These are phyloP conservation scores for Narcine bancroftii DNA, from an alignment of 2,113 vertebrate genomes.

Conservation along the genomic window DNA sequence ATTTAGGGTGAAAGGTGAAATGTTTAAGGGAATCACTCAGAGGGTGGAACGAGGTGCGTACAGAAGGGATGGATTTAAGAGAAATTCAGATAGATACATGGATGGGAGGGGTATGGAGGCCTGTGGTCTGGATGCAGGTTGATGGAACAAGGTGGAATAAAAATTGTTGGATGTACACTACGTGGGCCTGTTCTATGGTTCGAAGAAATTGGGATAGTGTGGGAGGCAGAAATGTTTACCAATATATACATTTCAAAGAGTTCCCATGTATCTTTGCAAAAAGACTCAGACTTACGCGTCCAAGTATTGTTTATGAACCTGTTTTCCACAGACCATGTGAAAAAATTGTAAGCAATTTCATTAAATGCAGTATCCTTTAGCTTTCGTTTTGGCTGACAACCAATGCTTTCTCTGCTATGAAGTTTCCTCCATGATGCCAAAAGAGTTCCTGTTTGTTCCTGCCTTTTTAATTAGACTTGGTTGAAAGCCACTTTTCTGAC, in stretches of 20 bases:
- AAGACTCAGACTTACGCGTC: background rate
- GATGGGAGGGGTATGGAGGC: too few relatives aligned
- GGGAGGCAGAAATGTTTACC: background rate
- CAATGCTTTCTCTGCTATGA: slow-evolving; percentile 10
- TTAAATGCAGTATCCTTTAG: slow-evolving; percentile 19
- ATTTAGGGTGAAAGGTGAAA: too few relatives aligned
- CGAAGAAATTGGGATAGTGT: too few relatives aligned
- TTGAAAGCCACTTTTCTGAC: slow-evolving; percentile 23
- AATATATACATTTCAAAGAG: background rate
- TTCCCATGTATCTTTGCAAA: background rate
- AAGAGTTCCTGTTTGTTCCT: slow-evolving; percentile 31
- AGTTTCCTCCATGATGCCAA: slow-evolving; percentile 21
- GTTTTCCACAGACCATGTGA: slow-evolving; percentile 11
- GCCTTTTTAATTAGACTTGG: slow-evolving; percentile 21
- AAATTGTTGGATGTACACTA: too few relatives aligned
- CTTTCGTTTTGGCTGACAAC: slow-evolving; percentile 18
- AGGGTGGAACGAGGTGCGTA: too few relatives aligned
- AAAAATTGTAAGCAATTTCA: background rate
- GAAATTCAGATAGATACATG: too few relatives aligned
- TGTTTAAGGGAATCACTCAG: too few relatives aligned
- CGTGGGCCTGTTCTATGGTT: too few relatives aligned
- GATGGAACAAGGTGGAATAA: too few relatives aligned
- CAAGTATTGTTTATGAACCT: background rate
- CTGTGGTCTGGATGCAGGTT: too few relatives aligned
- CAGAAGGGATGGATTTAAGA: too few relatives aligned